phyloP scores from a whole-genome alignment of 2,888 invertebrate species.

The Laothoe populi region DNA sequence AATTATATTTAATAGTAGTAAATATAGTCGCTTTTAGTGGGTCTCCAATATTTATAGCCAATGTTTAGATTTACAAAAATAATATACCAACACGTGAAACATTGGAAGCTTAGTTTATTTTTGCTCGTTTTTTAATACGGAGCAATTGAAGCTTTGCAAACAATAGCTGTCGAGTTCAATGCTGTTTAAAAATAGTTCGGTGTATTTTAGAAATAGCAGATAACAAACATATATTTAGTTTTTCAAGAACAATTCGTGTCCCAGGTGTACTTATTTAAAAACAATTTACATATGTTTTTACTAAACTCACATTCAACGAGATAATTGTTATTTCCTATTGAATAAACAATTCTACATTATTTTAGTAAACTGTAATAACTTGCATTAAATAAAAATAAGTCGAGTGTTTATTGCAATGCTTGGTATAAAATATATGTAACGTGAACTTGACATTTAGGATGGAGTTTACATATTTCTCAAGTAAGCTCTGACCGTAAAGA shows the following conservation, averaged over 20 bases:
- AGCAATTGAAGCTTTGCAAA: constrained; percentile 1
- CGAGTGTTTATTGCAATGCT: background rate
- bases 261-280: background rate
- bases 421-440: too few relatives aligned
- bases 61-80: background rate
- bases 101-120: background rate
- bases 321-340: background rate
- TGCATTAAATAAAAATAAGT: background rate
- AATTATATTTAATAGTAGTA: background rate
- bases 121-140: background rate
- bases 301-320: background rate
- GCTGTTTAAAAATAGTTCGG: constrained; percentile 18
- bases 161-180: constrained; percentile 18
- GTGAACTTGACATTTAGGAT: too few relatives aligned
- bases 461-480: too few relatives aligned
- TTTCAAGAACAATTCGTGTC: background rate
- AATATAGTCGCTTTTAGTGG: background rate
- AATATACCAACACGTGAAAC: background rate
- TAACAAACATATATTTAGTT: background rate
- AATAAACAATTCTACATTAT: too few relatives aligned
- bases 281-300: background rate
- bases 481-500: too few relatives aligned
- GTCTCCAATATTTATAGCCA: constrained; percentile 1
- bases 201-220: constrained; percentile 1
- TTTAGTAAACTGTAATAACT: too few relatives aligned